Base-by-base conservation (phyloP, 1,140 invertebrate genomes). In the Samia ricini region DNA sequence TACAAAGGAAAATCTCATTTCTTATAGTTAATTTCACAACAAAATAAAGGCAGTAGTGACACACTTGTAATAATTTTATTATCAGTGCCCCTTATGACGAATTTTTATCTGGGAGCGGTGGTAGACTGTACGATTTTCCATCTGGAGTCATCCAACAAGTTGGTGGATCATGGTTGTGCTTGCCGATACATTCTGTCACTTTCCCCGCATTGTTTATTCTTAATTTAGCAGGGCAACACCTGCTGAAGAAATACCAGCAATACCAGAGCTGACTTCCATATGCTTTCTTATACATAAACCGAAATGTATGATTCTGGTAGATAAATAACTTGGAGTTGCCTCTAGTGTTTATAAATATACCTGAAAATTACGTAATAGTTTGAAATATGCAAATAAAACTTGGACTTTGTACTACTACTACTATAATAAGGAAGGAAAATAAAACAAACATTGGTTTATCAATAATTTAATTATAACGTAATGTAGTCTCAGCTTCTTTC, bases 201-300 rank as follows among this genome's bases (percentile, higher is more conserved):
- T 81, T 87, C 2, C 88, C 88, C 19, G 79, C 74, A 60, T 90
- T 88, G 56, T 90, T 85, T 50, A 90, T 88, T 64, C 88, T 64
- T 18, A 90, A 59, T 63, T 90, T 90, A 0, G 85, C 88, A 6
- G 88, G 88, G 68, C 88, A 90, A 48, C 85, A 88, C 60, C 85
- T 61, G 51, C 83, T 90, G 74, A 90, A 90, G 82, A 90, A 90
- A 57, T 85, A 90, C 88, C 88, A 90, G 54, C 88, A 90, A 42
- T 90, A 90, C 88, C 88, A 90, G 4, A 90, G 68, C 57, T 90
- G 88, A 70, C 88, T 90, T 19, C 88, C 88, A 75, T 88, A 90
- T 26, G 85, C 88, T 51, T 88, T 88, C 60, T 90, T 90, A 60
- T 90, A 90, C 88, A 90, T 90, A 63, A 90, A 90, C 64, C 88